phyloP scores from a whole-genome alignment of 64 coral and sea anemone species.

The Pocillopora damicornis region DNA sequence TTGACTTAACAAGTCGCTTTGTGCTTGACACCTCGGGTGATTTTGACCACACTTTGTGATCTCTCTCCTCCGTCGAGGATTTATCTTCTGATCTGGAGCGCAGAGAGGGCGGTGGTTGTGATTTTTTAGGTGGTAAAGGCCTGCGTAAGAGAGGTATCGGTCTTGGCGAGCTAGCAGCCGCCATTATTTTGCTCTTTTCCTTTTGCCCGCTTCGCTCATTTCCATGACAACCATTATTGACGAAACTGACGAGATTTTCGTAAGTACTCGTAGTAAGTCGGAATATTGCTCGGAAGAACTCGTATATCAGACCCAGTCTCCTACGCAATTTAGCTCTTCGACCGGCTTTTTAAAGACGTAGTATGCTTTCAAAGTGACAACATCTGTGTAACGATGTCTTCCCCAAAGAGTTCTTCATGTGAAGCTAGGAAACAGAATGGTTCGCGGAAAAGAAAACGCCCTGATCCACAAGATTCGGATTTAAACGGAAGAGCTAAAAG shows the following conservation, averaged over 20 bases:
- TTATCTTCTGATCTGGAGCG: constrained; percentile 20
- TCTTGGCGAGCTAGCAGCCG: constrained; percentile 38
- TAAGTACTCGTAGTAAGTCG: neutral
- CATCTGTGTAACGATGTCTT: constrained; percentile 6
- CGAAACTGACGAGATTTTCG: neutral
- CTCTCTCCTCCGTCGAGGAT: neutral
- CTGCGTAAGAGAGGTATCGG: constrained; percentile 79
- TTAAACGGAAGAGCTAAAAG: neutral
- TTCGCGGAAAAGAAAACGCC: constrained; percentile 31
- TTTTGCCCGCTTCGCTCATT: constrained; percentile 51
- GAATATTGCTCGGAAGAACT: neutral
- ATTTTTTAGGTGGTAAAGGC: constrained; percentile 79
- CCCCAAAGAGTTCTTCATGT: constrained; percentile 1
- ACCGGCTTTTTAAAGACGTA: no score
- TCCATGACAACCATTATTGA: constrained; percentile 61
- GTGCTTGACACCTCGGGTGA: constrained; percentile 12
- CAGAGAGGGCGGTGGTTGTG: constrained; percentile 23
- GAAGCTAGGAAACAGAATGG: constrained; percentile 38
- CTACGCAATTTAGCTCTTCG: neutral
- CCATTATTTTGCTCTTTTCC: constrained; percentile 62
- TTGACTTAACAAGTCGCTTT: constrained; percentile 17
- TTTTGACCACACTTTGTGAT: constrained; percentile 7
- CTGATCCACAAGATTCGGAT: constrained; percentile 9
- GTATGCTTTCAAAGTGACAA: neutral
- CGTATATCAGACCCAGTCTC: constrained; percentile 8